A percentile compares a stretch with the other conserved stretches of the same genome.
phyloP scores from a whole-genome alignment of 2,888 invertebrate species.

The Bimastos eiseni region DNA sequence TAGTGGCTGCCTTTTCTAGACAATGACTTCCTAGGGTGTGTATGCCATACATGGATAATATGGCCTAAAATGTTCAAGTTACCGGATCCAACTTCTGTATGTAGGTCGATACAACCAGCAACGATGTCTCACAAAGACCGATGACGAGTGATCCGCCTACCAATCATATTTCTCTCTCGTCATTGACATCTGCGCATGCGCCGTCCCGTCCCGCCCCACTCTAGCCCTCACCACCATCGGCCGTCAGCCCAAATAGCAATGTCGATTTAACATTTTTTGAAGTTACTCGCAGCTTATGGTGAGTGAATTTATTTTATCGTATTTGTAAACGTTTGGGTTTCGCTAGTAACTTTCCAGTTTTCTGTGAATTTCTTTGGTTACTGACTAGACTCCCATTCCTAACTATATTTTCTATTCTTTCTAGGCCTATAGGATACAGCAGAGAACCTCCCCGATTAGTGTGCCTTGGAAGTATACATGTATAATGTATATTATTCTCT shows the following conservation, averaged over 20 bases:
- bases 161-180: background rate
- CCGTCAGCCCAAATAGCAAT: background rate
- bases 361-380: no score
- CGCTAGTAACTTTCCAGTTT: no score
- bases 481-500: no score
- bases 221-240: background rate
- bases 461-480: no score
- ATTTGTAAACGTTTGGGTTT: no score
- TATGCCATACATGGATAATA: background rate
- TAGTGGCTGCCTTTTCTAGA: background rate
- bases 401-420: no score
- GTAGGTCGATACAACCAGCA: background rate
- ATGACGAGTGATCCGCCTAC: background rate
- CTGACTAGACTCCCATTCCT: no score
- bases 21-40: background rate
- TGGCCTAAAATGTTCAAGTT: no score
- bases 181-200: background rate
- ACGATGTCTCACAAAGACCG: background rate
- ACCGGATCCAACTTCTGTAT: background rate
- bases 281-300: background rate
- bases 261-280: background rate
- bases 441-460: no score
- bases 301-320: background rate
- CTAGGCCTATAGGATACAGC: no score
- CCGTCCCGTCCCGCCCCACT: background rate